A percentile compares a stretch with the other conserved stretches of the same genome.
These are phyloP conservation scores for Neopelma chrysocephalum DNA, from an alignment of 2,797 vertebrate species.

Conservation along the genomic window DNA sequence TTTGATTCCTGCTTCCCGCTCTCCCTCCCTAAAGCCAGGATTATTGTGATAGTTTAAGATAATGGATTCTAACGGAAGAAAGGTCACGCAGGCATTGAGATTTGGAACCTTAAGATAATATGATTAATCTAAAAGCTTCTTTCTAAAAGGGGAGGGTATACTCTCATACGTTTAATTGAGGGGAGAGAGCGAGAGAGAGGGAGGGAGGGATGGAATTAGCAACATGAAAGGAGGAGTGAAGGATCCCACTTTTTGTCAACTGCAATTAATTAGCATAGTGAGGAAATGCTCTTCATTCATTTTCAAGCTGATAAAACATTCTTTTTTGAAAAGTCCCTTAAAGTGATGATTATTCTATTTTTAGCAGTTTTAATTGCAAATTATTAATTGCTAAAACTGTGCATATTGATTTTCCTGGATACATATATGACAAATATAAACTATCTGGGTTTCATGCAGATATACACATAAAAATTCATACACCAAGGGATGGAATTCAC, in stretches of 20 bases:
- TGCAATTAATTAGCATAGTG: conserved; percentile 74
- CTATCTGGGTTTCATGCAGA: background rate
- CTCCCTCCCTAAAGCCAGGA: conserved; percentile 99
- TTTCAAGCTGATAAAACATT: conserved; percentile 54
- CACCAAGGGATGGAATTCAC: background rate
- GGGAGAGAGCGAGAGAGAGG: conserved; percentile 81
- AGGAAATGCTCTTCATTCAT: conserved; percentile 53
- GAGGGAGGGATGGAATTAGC: conserved; percentile 67
- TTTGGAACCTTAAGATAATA: conserved; percentile 99
- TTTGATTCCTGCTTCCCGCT: conserved; percentile 96
- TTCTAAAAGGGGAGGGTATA: conserved; percentile 87
- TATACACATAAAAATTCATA: background rate
- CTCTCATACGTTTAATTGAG: conserved; percentile 95
- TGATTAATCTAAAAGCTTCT: conserved; percentile 99
- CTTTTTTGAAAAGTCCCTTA: background rate
- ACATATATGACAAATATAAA: background rate
- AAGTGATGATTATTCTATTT: conserved; percentile 50
- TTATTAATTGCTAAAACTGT: conserved; percentile 8
- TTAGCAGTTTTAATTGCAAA: conserved; percentile 5
- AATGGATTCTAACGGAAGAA: conserved; percentile 99
- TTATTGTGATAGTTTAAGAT: conserved; percentile 99
- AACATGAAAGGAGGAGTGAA: conserved; percentile 60
- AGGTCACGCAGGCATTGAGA: conserved; percentile 96
- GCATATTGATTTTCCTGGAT: background rate
- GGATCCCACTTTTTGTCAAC: conserved; percentile 77